Conservation (phyloP, 2,113 vertebrate species). For the Machaerirhynchus nigripectus region DNA sequence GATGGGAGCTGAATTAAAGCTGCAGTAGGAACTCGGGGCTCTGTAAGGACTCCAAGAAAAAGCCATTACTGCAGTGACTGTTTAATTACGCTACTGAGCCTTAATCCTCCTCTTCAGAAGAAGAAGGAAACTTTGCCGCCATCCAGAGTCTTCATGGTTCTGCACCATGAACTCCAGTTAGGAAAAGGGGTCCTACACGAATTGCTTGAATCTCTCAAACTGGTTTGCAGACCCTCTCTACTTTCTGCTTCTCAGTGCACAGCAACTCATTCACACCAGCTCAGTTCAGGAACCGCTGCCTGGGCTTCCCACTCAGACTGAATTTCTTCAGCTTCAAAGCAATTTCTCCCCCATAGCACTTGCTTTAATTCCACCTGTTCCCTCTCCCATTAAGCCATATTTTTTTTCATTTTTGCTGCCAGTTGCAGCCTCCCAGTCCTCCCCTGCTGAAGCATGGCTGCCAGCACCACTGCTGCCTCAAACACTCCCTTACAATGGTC, state of each 20-base stretch:
- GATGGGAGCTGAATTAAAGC: background rate
- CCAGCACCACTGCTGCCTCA: background rate
- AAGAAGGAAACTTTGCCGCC: background rate
- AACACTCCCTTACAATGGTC: background rate
- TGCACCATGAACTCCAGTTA: background rate
- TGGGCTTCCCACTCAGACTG: background rate
- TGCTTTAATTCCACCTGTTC: background rate
- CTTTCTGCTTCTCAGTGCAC: background rate
- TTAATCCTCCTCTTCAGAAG: background rate
- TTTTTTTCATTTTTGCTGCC: background rate
- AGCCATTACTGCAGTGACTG: background rate
- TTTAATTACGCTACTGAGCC: background rate
- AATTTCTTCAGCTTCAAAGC: background rate
- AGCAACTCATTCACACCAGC: background rate
- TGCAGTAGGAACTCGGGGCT: background rate
- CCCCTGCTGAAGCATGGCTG: background rate
- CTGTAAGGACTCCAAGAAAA: slow-evolving; percentile 7
- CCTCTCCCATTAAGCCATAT: background rate
- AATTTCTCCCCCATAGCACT: background rate
- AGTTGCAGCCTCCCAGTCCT: background rate
- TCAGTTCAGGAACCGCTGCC: background rate
- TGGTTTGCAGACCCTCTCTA: background rate
- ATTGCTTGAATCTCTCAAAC: background rate
- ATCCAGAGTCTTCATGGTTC: background rate
- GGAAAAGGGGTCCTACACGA: background rate